Base-by-base conservation (phyloP, 2,113 vertebrate genomes). In the Lamprotornis superbus region DNA sequence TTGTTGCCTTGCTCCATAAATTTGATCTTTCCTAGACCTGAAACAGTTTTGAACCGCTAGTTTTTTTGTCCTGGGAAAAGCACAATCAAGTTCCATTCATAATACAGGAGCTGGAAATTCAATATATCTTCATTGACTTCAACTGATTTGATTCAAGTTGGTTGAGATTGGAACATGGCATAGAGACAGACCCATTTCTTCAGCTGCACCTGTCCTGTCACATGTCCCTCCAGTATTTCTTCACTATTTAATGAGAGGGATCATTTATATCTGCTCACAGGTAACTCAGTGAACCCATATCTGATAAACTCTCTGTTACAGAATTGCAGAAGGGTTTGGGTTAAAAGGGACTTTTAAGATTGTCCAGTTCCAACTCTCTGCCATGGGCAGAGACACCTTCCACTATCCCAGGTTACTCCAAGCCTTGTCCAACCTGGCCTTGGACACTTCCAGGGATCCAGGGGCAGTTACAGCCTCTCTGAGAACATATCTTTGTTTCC, bases 341-440 rank as follows among this genome's bases (percentile, higher is more conserved):
- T 16, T 52, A 37, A 44, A 59, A 74, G 13, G 4, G 12, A 81
- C 37, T 15, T 59, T 20, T 21, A 57, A 14, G 15, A 74, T 44
- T 4, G 50, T 12, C 59, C 44, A 44, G 25, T 42, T 33, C 21
- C 57, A 80, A 7, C 3, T 2, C 31, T 2, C 31, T 74, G 17
- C 11, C 27, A 27, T 28, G 31, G 27, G 12, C 33, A 37, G 52
- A 37, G 31, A 57, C 37, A 59, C 15, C 5, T 74, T 12, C 19
- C 18, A 50, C 28, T 15, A 7, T 0, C 0, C 19, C 44, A 30
- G n/a, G 16, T 22, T 60, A 1, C 20, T 46, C 78, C 24, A 68
- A 82, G 13, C 6, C 23, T 4, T 0, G 0, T n/a, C 46, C 37
- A 59, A 0, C 12, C 5, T n/a, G 44, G 1, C 33, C 60, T 39